phyloP scores from a whole-genome alignment of 2,888 invertebrate species.

The Meandrusa payeni region DNA sequence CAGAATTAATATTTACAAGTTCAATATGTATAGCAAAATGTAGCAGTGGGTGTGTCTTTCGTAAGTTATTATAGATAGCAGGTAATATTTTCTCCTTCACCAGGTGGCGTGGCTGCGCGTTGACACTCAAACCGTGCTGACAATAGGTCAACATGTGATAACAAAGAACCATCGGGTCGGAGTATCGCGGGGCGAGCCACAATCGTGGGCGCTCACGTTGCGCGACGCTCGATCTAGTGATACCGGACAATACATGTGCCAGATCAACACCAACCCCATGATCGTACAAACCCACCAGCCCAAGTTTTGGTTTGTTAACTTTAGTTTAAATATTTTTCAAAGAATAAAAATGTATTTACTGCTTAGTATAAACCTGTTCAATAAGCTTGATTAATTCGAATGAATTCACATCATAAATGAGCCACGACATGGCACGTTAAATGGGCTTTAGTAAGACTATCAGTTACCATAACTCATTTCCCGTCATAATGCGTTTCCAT shows the following conservation, averaged over 20 bases:
- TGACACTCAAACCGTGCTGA: slow-evolving; percentile 93
- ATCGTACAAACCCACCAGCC: slow-evolving; percentile 60
- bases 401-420: not conserved
- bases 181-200: slow-evolving; percentile 85
- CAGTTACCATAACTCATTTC: slow-evolving; percentile 57
- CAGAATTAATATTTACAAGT: too few relatives aligned
- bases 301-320: slow-evolving; percentile 48
- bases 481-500: slow-evolving; percentile 54
- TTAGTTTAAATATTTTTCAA: too few relatives aligned
- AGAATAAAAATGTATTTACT: too few relatives aligned
- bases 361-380: too few relatives aligned
- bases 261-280: slow-evolving; percentile 85
- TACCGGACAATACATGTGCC: slow-evolving; percentile 91
- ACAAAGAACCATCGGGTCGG: slow-evolving; percentile 93
- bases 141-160: slow-evolving; percentile 92
- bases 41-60: too few relatives aligned
- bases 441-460: slow-evolving; percentile 51
- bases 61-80: too few relatives aligned
- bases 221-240: slow-evolving; percentile 88
- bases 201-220: slow-evolving; percentile 89
- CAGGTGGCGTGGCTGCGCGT: slow-evolving; percentile 94
- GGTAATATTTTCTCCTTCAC: too few relatives aligned
- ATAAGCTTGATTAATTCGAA: too few relatives aligned
- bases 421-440: slow-evolving; percentile 19
- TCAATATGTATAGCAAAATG: too few relatives aligned